Conservation (phyloP, 35 echinoderm and acorn worm species). For the Ophioderma brevispina region DNA sequence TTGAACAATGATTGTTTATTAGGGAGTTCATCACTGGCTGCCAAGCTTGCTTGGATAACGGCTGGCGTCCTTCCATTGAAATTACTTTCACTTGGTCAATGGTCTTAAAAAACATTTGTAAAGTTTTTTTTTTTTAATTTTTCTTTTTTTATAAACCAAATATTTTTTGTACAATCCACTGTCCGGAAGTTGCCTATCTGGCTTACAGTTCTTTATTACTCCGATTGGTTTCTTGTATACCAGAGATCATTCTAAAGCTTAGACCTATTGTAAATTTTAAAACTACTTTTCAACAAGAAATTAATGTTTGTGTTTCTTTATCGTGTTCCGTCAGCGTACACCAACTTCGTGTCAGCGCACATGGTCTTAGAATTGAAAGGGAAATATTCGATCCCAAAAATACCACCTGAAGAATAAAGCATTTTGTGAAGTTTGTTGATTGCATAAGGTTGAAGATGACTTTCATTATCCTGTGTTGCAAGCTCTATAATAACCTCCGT, state of each 20-base stretch:
- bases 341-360: background rate
- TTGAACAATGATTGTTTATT: background rate
- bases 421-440: background rate
- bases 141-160: background rate
- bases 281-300: background rate
- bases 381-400: background rate
- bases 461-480: background rate
- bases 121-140: background rate
- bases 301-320: background rate
- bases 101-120: background rate
- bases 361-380: background rate
- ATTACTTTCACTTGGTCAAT: background rate
- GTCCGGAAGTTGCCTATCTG: background rate
- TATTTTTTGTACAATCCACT: background rate
- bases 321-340: background rate
- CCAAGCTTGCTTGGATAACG: background rate
- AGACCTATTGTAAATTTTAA: constrained; percentile 1
- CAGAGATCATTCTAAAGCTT: background rate
- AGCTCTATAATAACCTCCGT: no score
- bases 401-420: background rate
- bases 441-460: background rate
- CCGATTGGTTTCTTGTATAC: background rate
- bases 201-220: background rate
- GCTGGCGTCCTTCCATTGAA: background rate
- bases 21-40: background rate